Percentiles rank a stretch among this genome's conserved stretches.
These are phyloP conservation scores for Diachasma alloeum DNA, from an alignment of 1,140 invertebrate genomes.

Conservation along the genomic window DNA sequence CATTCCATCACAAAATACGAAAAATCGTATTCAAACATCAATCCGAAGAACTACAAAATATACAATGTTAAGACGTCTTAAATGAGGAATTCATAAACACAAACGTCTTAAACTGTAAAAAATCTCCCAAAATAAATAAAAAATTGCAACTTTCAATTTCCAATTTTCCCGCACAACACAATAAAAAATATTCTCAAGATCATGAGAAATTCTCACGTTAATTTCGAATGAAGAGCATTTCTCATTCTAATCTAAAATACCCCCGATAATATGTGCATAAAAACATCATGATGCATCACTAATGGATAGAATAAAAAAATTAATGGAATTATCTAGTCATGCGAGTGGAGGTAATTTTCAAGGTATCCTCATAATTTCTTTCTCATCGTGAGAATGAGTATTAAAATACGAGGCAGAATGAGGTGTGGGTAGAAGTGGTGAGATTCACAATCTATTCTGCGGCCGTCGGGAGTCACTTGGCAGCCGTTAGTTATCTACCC, in stretches of 20 bases:
- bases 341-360: not conserved
- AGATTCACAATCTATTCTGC: not conserved
- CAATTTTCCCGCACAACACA: too few species aligned
- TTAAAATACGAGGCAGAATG: not conserved
- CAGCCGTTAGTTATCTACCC: constrained; percentile 27
- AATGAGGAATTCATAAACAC: too few species aligned
- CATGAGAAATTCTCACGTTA: too few species aligned
- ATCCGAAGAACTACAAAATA: too few species aligned
- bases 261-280: not conserved
- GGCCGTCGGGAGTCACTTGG: constrained; percentile 20
- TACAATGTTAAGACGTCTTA: too few species aligned
- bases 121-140: too few species aligned
- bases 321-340: not conserved
- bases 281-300: not conserved
- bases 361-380: not conserved
- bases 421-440: not conserved
- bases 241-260: not conserved
- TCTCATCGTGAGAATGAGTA: not conserved
- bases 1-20: too few species aligned
- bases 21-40: too few species aligned
- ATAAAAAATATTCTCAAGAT: too few species aligned
- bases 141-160: too few species aligned
- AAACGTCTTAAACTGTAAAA: too few species aligned
- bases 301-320: not conserved
- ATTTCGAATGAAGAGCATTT: not conserved